Evolutionary conservation across 37 sponge, comb jelly and placozoan species (phyloP).

Genomic region (Corticium candelabrum): DNA sequence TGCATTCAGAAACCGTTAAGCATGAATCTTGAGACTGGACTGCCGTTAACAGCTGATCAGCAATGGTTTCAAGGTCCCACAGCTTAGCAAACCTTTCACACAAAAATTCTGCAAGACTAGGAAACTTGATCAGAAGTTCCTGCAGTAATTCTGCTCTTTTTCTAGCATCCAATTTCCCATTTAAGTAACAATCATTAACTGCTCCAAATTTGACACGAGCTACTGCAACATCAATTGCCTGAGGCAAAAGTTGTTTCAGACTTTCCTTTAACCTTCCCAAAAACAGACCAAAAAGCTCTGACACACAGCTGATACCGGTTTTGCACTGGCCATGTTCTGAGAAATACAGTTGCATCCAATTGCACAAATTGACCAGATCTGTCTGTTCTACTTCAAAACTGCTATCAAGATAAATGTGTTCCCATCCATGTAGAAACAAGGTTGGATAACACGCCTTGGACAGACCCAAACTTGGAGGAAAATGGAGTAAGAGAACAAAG

Average conservation of each 20-base stretch:
- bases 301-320: too few species aligned
- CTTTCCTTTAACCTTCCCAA: neutral
- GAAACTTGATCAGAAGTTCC: neutral
- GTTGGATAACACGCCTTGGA: conserved; percentile 61
- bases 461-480: neutral
- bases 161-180: neutral
- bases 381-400: neutral
- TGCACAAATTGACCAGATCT: neutral
- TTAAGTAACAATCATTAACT: neutral
- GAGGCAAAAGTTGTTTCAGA: neutral
- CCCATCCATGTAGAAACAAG: conserved; percentile 79
- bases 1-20: conserved; percentile 7
- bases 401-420: conserved; percentile 57
- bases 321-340: neutral
- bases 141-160: neutral
- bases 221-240: neutral
- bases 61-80: conserved; percentile 7
- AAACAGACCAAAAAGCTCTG: too few species aligned
- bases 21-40: conserved; percentile 14
- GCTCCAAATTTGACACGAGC: neutral
- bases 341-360: neutral
- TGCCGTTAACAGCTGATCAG: conserved; percentile 3
- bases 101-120: neutral
- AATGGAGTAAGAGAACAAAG: conserved; percentile 59
- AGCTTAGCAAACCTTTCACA: neutral